These are phyloP conservation scores for Acrossocheilus wenchowensis DNA, from an alignment of 2,797 vertebrate species.

Conservation along the genomic window DNA sequence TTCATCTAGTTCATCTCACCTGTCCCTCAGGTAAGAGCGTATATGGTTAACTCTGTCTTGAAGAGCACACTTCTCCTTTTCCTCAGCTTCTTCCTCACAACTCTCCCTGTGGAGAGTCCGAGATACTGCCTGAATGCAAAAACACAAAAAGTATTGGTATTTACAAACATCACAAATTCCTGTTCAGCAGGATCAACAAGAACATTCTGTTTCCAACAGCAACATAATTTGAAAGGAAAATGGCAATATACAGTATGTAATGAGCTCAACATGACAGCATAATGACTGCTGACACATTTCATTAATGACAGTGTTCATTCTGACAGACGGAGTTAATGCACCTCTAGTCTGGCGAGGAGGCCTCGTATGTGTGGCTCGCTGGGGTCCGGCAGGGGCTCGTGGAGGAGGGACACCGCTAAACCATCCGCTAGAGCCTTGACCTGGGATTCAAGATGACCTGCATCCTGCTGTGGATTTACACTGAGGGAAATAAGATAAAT, in stretches of 20 bases:
- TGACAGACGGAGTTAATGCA: constrained; percentile 41
- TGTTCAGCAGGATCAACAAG: constrained; percentile 6
- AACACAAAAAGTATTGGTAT: not conserved
- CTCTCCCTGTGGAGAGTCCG: constrained; percentile 56
- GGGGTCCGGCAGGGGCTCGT: constrained; percentile 72
- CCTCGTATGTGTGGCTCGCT: constrained; percentile 64
- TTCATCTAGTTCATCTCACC: constrained; percentile 64
- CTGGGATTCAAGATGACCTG: constrained; percentile 34
- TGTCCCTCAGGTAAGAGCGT: constrained; percentile 70
- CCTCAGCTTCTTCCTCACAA: constrained; percentile 10
- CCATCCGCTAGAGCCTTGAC: constrained; percentile 67
- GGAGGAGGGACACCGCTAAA: constrained; percentile 75
- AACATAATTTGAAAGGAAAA: not conserved
- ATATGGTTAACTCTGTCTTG: constrained; percentile 68
- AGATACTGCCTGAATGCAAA: constrained; percentile 68
- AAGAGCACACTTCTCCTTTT: constrained; percentile 22
- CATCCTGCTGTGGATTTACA: not conserved
- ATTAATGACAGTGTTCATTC: constrained; percentile 3
- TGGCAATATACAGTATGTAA: not conserved
- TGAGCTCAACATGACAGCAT: not conserved
- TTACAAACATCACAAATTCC: not conserved
- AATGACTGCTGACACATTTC: constrained; percentile 21
- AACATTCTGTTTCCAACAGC: not conserved
- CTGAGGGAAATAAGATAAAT: constrained; percentile 53
- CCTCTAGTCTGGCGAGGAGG: constrained; percentile 74